Conservation (phyloP, 53 echinoderm and acorn worm species). For the Antedon mediterranea region DNA sequence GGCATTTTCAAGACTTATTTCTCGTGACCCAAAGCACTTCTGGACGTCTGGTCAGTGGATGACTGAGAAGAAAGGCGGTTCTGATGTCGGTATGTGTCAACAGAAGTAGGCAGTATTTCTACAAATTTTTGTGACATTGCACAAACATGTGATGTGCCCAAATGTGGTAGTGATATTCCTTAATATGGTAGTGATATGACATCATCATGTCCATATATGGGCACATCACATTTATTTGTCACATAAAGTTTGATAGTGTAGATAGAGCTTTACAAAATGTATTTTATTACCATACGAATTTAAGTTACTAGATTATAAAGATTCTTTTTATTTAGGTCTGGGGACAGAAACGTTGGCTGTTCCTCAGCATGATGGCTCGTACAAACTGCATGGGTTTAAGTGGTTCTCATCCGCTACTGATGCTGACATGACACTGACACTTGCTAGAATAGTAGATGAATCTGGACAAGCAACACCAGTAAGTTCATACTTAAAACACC, state of each 20-base stretch:
- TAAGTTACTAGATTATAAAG: too few species aligned
- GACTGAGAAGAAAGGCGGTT: constrained; percentile 87
- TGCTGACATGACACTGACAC: constrained; percentile 60
- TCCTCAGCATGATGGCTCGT: constrained; percentile 54
- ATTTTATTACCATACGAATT: too few species aligned
- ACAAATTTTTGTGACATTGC: too few species aligned
- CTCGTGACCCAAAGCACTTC: constrained; percentile 47
- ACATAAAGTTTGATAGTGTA: too few species aligned
- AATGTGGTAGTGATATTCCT: too few species aligned
- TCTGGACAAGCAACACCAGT: constrained; percentile 37
- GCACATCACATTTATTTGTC: too few species aligned
- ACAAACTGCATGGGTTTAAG: constrained; percentile 67
- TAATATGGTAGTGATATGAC: too few species aligned
- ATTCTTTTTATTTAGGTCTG: constrained; percentile 21
- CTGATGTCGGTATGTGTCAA: constrained; percentile 72
- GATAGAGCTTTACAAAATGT: too few species aligned
- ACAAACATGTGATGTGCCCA: too few species aligned
- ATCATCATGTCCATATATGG: too few species aligned
- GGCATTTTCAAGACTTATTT: constrained; percentile 40
- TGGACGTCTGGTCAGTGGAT: constrained; percentile 99
- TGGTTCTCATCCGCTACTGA: constrained; percentile 95
- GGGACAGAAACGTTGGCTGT: constrained; percentile 83
- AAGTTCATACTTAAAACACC: neutral
- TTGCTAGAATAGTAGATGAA: constrained; percentile 67
- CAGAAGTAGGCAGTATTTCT: too few species aligned